A percentile compares a stretch with the other conserved stretches of the same genome.
phyloP scores from a whole-genome alignment of 1,140 invertebrate genomes.

The Platorchestia sp. region DNA sequence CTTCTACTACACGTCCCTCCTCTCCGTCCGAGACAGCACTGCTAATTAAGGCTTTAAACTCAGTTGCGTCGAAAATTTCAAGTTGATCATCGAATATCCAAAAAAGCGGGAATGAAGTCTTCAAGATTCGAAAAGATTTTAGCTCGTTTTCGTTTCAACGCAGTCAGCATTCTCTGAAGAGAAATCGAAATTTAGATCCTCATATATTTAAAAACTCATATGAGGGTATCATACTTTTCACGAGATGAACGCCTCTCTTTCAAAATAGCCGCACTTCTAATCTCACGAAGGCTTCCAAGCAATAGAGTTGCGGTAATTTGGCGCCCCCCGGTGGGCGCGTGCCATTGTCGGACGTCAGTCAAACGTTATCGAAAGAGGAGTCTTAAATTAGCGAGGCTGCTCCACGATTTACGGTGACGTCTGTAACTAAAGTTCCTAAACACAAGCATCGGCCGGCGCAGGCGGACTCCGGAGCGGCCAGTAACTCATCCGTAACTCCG shows the following conservation, averaged over 20 bases:
- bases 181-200: not conserved
- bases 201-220: too few species aligned
- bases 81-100: not conserved
- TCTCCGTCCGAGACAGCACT: not conserved
- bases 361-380: conserved; percentile 22
- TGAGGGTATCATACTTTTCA: not conserved
- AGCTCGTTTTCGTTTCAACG: not conserved
- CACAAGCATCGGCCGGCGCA: not conserved
- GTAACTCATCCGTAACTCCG: conserved; percentile 22
- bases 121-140: not conserved
- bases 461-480: not conserved
- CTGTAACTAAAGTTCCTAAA: conserved; percentile 6
- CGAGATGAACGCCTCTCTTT: not conserved
- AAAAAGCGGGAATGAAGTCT: not conserved
- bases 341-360: conserved; percentile 4
- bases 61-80: not conserved
- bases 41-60: not conserved
- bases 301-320: not conserved
- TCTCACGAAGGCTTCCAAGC: not conserved
- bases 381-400: not conserved
- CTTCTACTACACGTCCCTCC: not conserved
- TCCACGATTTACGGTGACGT: conserved; percentile 3
- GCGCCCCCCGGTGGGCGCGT: not conserved
- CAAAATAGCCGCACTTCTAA: not conserved
- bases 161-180: not conserved